These are phyloP conservation scores for Tillus elongatus DNA, from an alignment of 2,888 invertebrate genomes.

Conservation along the genomic window DNA sequence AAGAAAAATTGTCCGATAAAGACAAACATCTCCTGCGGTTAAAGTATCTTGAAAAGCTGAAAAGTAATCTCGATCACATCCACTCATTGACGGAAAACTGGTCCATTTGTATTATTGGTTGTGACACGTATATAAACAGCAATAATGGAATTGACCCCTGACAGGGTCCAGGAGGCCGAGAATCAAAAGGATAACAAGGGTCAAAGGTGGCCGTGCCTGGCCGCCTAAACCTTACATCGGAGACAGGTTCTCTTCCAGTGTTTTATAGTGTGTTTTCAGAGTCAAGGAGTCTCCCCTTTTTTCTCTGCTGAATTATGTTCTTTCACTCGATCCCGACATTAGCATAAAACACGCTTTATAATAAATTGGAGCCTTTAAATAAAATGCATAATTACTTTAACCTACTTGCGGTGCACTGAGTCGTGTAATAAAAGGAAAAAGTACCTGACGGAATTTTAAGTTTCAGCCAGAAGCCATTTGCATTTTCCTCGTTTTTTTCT, in stretches of 20 bases:
- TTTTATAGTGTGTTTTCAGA: constrained; percentile 32
- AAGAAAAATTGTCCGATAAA: no score
- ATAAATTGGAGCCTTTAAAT: constrained; percentile 37
- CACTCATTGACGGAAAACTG: no score
- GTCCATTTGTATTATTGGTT: no score
- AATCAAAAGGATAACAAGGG: constrained; percentile 29
- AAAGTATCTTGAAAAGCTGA: background rate
- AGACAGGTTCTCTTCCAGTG: constrained; percentile 27
- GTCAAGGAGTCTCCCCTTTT: constrained; percentile 25
- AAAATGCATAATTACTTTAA: constrained; percentile 39
- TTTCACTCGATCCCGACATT: constrained; percentile 31
- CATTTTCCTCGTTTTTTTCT: constrained; percentile 26
- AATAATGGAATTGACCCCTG: constrained; percentile 31
- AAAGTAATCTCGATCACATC: constrained; percentile 5
- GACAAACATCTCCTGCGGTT: no score
- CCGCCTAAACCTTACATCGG: constrained; percentile 16
- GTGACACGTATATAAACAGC: constrained; percentile 29
- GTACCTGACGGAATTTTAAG: constrained; percentile 33
- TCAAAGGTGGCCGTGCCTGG: constrained; percentile 21
- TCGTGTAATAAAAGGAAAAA: constrained; percentile 33
- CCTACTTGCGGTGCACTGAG: constrained; percentile 33
- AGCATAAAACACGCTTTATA: constrained; percentile 31
- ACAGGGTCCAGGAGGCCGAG: constrained; percentile 21
- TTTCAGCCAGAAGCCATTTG: constrained; percentile 26
- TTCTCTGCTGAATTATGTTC: constrained; percentile 21